A percentile compares a stretch with the other conserved stretches of the same genome.
phyloP scores from a whole-genome alignment of 2,888 invertebrate genomes.

The Hipparchia sbordonii region DNA sequence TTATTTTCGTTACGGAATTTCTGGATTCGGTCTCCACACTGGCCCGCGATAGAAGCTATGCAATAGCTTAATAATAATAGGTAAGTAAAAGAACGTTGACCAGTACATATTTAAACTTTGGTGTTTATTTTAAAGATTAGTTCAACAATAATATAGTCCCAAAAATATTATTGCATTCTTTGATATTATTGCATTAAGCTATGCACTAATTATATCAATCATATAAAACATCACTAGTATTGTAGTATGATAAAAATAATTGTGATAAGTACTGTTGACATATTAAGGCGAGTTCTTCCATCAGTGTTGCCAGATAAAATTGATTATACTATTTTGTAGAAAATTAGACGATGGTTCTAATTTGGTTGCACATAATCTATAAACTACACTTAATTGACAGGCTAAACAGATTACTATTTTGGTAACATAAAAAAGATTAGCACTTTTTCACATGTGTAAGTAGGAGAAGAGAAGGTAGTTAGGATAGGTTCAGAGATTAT shows the following conservation, averaged over 20 bases:
- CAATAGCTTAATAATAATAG: too few relatives aligned
- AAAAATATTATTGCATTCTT: conserved; percentile 50
- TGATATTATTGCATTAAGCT: conserved; percentile 33
- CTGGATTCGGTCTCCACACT: too few relatives aligned
- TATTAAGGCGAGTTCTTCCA: conserved; percentile 44
- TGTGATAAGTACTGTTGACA: conserved; percentile 54
- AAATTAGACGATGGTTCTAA: not conserved
- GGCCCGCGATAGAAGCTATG: too few relatives aligned
- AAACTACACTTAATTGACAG: too few relatives aligned
- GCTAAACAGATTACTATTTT: too few relatives aligned
- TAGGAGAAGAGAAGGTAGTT: too few relatives aligned
- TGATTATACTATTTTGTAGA: not conserved
- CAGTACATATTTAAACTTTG: conserved; percentile 48
- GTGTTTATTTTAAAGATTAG: conserved; percentile 49
- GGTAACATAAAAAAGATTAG: too few relatives aligned
- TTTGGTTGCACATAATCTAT: too few relatives aligned
- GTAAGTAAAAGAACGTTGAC: conserved; percentile 19
- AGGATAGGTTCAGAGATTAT: too few relatives aligned
- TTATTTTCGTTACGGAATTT: too few relatives aligned
- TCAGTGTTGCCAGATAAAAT: conserved; percentile 34
- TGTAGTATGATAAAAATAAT: conserved; percentile 40
- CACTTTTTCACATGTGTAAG: too few relatives aligned
- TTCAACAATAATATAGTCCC: conserved; percentile 50
- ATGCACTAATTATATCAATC: conserved; percentile 12
- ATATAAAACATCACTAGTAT: conserved; percentile 25